Percentiles rank a stretch among this genome's conserved stretches.
Conservation (phyloP, 2,113 vertebrate species). For the Podiceps cristatus region DNA sequence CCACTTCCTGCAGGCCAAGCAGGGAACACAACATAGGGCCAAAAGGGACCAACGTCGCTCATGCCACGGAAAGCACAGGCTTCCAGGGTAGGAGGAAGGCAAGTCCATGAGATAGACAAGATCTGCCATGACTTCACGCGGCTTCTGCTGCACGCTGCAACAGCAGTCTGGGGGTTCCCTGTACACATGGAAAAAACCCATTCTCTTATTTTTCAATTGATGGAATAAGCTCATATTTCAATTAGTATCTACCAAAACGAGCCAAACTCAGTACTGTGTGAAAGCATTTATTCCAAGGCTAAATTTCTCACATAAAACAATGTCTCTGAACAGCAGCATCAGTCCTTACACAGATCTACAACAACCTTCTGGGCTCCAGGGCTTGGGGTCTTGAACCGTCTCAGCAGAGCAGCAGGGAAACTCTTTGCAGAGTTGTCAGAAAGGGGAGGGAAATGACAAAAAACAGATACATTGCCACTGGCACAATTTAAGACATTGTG, state of each 20-base stretch:
- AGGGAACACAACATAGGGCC: background rate
- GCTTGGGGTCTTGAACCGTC: background rate
- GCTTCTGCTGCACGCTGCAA: background rate
- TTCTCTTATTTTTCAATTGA: background rate
- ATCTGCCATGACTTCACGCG: background rate
- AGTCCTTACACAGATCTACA: background rate
- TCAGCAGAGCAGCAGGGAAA: background rate
- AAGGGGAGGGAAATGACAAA: background rate
- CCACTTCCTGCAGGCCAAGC: background rate
- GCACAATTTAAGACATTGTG: background rate
- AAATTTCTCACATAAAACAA: background rate
- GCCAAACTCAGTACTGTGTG: background rate
- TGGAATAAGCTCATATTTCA: background rate
- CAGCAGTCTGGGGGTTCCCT: background rate
- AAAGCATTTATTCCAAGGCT: constrained; percentile 53
- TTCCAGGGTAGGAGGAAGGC: background rate
- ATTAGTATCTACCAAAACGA: background rate
- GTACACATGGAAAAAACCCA: background rate
- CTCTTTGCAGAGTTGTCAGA: background rate
- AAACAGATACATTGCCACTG: background rate
- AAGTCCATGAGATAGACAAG: rapidly evolving
- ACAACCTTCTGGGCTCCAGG: background rate
- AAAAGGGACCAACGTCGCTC: background rate
- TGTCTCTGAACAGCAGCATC: background rate
- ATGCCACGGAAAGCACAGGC: background rate